Conservation (phyloP, 2,797 vertebrate species). For the Pelochelys cantorii region DNA sequence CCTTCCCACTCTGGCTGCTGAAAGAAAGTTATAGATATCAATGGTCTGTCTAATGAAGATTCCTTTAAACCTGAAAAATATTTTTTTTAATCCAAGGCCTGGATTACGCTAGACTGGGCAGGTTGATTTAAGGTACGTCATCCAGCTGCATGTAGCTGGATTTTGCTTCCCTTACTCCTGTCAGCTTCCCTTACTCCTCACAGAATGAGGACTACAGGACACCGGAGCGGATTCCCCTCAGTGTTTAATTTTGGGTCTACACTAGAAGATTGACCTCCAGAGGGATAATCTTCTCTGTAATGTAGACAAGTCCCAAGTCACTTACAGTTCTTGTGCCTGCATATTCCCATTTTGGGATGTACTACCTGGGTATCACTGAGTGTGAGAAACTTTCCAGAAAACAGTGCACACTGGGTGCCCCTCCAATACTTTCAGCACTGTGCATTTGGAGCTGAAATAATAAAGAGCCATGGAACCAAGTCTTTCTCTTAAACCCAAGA, state of each 20-base stretch:
- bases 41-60: background rate
- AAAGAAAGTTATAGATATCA: background rate
- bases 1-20: rapidly evolving
- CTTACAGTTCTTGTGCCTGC: background rate
- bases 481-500: background rate
- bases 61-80: background rate
- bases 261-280: no score
- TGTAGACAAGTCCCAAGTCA: background rate
- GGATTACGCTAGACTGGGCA: no score
- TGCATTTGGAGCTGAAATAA: background rate
- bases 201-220: no score
- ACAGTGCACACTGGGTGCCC: background rate
- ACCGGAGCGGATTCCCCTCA: no score
- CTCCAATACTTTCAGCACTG: background rate
- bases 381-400: background rate
- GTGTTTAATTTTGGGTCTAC: no score
- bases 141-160: no score
- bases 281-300: no score
- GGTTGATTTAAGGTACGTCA: no score
- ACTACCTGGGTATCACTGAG: background rate
- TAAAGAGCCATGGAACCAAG: background rate
- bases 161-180: no score
- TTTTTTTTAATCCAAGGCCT: background rate
- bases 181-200: no score
- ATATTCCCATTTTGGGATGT: background rate